Evolutionary conservation across 2,888 invertebrate genomes (phyloP).

Genomic region (Drosophila lutescens): DNA sequence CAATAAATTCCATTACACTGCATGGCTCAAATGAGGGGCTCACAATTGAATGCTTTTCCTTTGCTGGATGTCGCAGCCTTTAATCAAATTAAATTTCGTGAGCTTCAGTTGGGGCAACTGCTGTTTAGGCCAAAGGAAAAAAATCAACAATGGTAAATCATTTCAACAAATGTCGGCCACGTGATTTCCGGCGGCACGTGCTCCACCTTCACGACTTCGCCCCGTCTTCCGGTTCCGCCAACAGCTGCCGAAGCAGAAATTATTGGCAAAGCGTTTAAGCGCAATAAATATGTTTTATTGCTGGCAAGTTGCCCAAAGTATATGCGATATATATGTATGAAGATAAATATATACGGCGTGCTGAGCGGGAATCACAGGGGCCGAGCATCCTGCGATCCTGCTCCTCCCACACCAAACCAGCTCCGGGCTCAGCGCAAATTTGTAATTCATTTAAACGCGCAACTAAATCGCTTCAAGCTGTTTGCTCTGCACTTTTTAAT

Average conservation of each 20-base stretch:
- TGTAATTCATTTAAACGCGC: conserved; percentile 62
- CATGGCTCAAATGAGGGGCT: neutral
- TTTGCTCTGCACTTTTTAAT: conserved; percentile 67
- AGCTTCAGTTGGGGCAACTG: conserved; percentile 4
- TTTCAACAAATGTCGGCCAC: conserved; percentile 74
- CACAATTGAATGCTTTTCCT: neutral
- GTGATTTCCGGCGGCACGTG: conserved; percentile 76
- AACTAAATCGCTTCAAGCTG: conserved; percentile 61
- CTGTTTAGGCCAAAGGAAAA: conserved; percentile 48
- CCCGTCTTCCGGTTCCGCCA: conserved; percentile 11
- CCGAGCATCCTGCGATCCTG: conserved; percentile 13
- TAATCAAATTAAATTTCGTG: conserved; percentile 22
- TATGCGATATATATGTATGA: conserved; percentile 8
- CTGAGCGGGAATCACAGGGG: neutral
- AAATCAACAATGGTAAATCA: conserved; percentile 69
- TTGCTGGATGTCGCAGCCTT: neutral
- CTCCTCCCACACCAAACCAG: conserved; percentile 3
- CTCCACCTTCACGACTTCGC: conserved; percentile 26
- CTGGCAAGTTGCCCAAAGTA: conserved; percentile 61
- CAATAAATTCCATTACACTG: conserved; percentile 6
- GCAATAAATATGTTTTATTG: conserved; percentile 82
- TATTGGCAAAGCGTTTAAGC: conserved; percentile 82
- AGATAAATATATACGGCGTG: conserved; percentile 3
- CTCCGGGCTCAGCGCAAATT: conserved; percentile 41
- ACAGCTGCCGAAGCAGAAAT: conserved; percentile 70